A percentile compares a stretch with the other conserved stretches of the same genome.
These are phyloP conservation scores for Genyomyrus donnyi DNA, from an alignment of 2,113 vertebrate species.

Conservation along the genomic window DNA sequence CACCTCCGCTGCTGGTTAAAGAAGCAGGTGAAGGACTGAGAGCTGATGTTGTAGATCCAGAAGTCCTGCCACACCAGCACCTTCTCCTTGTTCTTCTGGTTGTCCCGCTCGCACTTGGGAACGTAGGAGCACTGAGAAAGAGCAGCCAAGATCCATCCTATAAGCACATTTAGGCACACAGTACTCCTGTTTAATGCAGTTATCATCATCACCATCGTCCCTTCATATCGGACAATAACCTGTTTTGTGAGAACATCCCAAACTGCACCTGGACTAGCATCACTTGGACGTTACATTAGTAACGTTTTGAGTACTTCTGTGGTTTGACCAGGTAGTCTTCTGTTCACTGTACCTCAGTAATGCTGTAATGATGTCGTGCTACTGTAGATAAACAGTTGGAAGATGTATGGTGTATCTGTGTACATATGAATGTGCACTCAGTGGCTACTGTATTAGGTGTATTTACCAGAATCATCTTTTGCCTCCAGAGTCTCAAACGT, in stretches of 20 bases:
- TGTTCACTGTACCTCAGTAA: background rate
- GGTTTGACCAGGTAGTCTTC: background rate
- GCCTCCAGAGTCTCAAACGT: background rate
- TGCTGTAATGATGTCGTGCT: background rate
- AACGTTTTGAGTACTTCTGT: background rate
- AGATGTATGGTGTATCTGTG: background rate
- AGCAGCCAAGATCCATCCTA: background rate
- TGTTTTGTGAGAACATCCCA: background rate
- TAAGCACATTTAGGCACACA: background rate
- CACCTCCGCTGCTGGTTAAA: conserved; percentile 93
- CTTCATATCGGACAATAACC: background rate
- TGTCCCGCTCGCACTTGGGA: conserved; percentile 85
- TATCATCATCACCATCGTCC: background rate
- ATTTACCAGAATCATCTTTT: background rate
- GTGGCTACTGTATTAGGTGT: background rate
- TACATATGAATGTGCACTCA: background rate
- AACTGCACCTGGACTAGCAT: background rate
- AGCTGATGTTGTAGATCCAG: conserved; percentile 82
- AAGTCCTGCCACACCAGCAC: conserved; percentile 81
- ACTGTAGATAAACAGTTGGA: background rate
- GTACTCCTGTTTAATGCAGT: background rate
- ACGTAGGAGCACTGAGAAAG: conserved; percentile 85
- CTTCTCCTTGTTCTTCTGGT: conserved; percentile 86
- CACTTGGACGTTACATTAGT: background rate
- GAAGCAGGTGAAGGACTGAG: conserved; percentile 84